Percentiles rank a stretch among this genome's conserved stretches.
phyloP scores from a whole-genome alignment of 2,888 invertebrate genomes.

The Microplitis deprimator region DNA sequence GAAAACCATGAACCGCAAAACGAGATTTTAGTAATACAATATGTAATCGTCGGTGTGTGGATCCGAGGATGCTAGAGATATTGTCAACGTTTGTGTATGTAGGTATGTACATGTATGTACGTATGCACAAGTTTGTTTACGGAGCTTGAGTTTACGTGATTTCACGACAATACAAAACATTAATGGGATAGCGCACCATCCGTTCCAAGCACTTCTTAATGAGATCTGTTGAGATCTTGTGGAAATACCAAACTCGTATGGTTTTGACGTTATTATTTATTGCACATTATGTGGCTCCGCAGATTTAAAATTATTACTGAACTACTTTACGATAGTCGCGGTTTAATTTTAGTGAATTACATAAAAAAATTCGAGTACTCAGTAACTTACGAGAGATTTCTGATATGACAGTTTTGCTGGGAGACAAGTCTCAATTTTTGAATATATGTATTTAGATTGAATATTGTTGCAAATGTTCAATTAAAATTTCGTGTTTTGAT shows the following conservation, averaged over 20 bases:
- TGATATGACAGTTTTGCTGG: neutral
- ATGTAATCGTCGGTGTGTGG: conserved; percentile 53
- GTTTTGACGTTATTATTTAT: conserved; percentile 3
- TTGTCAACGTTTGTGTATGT: conserved; percentile 7
- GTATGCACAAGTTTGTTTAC: conserved; percentile 43
- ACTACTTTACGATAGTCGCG: neutral
- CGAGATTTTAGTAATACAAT: conserved; percentile 58
- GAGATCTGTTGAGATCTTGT: conserved; percentile 1
- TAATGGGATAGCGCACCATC: conserved; percentile 31
- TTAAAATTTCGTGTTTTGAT: neutral
- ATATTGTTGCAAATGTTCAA: neutral
- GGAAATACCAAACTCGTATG: neutral
- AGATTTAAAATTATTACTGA: neutral
- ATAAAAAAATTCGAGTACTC: neutral
- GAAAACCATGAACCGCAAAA: conserved; percentile 62
- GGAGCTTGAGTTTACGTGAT: conserved; percentile 49
- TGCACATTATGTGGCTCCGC: neutral
- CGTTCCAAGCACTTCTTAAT: conserved; percentile 12
- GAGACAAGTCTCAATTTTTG: neutral
- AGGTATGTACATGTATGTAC: conserved; percentile 26
- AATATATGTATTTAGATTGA: neutral
- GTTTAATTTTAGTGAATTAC: neutral
- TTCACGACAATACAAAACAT: conserved; percentile 43
- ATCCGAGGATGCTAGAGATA: conserved; percentile 43
- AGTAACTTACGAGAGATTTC: neutral